Evolutionary conservation across 2,888 invertebrate genomes (phyloP).

Genomic region (Oasisia sp.): DNA sequence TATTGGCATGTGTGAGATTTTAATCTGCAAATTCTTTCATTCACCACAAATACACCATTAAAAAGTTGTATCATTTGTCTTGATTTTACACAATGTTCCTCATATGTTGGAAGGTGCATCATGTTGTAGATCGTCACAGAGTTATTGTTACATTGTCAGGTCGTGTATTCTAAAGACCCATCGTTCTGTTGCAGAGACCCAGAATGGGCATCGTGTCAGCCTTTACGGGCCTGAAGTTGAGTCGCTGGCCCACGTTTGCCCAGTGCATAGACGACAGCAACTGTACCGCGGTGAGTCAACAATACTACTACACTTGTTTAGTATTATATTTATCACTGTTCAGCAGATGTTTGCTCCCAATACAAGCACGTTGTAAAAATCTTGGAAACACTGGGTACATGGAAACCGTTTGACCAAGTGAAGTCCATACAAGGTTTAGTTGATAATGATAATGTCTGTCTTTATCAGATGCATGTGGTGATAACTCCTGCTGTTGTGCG

Average conservation of each 20-base stretch:
- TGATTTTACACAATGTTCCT: no score
- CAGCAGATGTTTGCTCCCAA: no score
- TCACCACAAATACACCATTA: background rate
- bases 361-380: no score
- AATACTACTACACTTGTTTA: no score
- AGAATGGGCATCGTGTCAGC: background rate
- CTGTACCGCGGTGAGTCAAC: background rate
- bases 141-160: background rate
- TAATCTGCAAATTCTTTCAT: background rate
- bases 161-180: background rate
- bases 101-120: no score
- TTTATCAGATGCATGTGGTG: no score
- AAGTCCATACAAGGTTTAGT: no score
- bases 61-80: background rate
- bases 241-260: background rate
- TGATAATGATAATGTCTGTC: no score
- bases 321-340: no score
- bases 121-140: background rate
- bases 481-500: no score
- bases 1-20: background rate
- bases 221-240: background rate
- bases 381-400: no score
- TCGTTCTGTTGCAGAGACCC: background rate
- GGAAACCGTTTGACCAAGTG: no score
- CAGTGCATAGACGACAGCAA: background rate